Evolutionary conservation across 2,113 vertebrate genomes (phyloP), one percentile per base, ranked within the genome.

Genomic region (Embiotoca jacksoni): DNA sequence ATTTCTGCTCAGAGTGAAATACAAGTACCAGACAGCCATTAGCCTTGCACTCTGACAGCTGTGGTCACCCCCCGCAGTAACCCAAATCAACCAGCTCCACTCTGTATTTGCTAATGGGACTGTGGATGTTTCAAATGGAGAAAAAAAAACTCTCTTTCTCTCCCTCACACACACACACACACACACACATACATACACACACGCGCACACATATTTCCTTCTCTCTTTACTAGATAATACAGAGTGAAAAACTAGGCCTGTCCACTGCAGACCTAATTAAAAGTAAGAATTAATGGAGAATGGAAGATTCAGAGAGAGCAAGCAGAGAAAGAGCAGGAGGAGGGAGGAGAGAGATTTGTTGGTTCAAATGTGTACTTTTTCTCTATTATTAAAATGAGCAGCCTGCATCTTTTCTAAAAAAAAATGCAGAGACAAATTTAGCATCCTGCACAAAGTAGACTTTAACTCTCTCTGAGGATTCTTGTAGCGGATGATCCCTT

Each of bases 181-280:
- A 35, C 64, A 33, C 47, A 50, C 68, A 58, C 76, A 77, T 60
- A 75, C 72, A 63, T 64, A 72, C 50, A 60, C 62, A 59, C 71
- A 81, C 32, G 78, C 37, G 55, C 80, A 83, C 83, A 78, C 81
- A 80, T 49, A 68, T 32, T 63, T 82, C 59, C 49, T 86, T 82
- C 82, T 72, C 89, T 91, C 80, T 91, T 90, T 88, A 78, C 90
- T 78, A 85, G 88, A 93, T 94, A 92, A 94, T 94, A 86, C 90
- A 81, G 85, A 91, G 91, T 90, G 91, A 93, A 93, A 92, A 95
- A 94, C 85, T 94, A 93, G 93, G 92, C 92, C 92, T 94, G 92
- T 95, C 92, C 94, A 92, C 84, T 89, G 92, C 87, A 95, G 92
- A 93, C 93, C 94, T 94, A 94, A 94, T 95, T 95, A 95, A 95